A percentile compares a stretch with the other conserved stretches of the same genome.
phyloP scores from a whole-genome alignment of 2,888 invertebrate species.

The Aporophyla lueneburgensis region DNA sequence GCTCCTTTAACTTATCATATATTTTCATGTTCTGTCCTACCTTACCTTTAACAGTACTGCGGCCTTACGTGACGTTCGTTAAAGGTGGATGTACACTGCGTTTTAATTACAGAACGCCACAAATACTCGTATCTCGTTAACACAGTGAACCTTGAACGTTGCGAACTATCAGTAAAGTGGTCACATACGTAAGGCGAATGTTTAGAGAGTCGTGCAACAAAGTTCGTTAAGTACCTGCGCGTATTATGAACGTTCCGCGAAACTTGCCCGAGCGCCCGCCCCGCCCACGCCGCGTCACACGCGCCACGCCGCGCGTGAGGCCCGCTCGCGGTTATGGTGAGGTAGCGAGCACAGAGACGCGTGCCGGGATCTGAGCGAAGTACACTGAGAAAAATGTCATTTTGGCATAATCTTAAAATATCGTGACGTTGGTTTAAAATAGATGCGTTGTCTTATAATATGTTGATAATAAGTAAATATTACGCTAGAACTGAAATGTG shows the following conservation, averaged over 20 bases:
- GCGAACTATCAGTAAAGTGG: slow-evolving; percentile 28
- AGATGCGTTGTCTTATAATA: too few relatives aligned
- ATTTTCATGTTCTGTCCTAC: too few relatives aligned
- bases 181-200: slow-evolving; percentile 10
- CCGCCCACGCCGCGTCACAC: too few relatives aligned
- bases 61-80: too few relatives aligned
- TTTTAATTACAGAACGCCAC: not conserved
- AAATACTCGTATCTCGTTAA: slow-evolving; percentile 5
- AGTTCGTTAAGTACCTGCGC: slow-evolving; percentile 44
- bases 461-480: too few relatives aligned
- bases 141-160: slow-evolving; percentile 16
- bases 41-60: too few relatives aligned
- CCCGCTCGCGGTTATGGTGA: not conserved
- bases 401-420: too few relatives aligned
- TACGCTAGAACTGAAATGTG: too few relatives aligned
- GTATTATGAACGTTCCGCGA: slow-evolving; percentile 30
- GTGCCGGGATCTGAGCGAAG: not conserved
- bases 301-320: not conserved
- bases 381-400: too few relatives aligned
- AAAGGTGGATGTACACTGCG: too few relatives aligned
- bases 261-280: not conserved
- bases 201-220: slow-evolving; percentile 27
- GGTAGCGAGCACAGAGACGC: not conserved
- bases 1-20: too few relatives aligned
- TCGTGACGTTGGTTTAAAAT: too few relatives aligned